Percentiles rank a stretch among this genome's conserved stretches.
phyloP scores from a whole-genome alignment of 2,888 invertebrate species.

The Agriopis aurantiaria region DNA sequence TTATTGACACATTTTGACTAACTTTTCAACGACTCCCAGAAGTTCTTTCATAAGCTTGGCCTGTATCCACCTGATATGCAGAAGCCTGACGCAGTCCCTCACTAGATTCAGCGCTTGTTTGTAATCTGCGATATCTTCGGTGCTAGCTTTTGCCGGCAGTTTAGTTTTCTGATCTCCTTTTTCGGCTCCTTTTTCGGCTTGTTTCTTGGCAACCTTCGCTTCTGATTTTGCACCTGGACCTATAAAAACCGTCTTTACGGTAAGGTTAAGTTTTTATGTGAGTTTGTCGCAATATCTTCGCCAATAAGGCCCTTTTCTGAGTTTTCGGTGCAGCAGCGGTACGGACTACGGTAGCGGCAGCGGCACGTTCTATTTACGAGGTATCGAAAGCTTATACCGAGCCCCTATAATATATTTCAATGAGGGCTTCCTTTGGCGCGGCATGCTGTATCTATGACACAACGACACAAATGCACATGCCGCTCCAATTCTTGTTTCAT shows the following conservation, averaged over 20 bases:
- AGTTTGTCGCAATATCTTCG: too few relatives aligned
- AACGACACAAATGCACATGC: too few relatives aligned
- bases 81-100: slow-evolving; percentile 66
- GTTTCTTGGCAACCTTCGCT: slow-evolving; percentile 38
- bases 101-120: slow-evolving; percentile 65
- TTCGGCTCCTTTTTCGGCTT: slow-evolving; percentile 54
- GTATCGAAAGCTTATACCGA: too few relatives aligned
- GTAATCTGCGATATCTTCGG: slow-evolving; percentile 62
- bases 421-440: too few relatives aligned
- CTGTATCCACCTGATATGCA: slow-evolving; percentile 72
- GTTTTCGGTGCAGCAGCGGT: too few relatives aligned
- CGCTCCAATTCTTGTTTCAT: too few relatives aligned
- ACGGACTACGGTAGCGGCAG: too few relatives aligned
- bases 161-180: slow-evolving; percentile 52
- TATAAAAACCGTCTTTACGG: neutral
- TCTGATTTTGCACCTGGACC: slow-evolving; percentile 41
- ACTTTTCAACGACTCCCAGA: slow-evolving; percentile 65
- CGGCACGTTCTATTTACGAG: too few relatives aligned
- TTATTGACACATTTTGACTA: slow-evolving; percentile 30
- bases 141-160: slow-evolving; percentile 45
- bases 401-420: too few relatives aligned
- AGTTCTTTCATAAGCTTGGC: slow-evolving; percentile 68
- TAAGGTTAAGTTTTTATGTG: too few relatives aligned
- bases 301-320: too few relatives aligned
- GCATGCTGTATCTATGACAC: too few relatives aligned